Evolutionary conservation across 2,797 vertebrate species (phyloP), one percentile per base, ranked within the genome.

Genomic region (Danio choprae): DNA sequence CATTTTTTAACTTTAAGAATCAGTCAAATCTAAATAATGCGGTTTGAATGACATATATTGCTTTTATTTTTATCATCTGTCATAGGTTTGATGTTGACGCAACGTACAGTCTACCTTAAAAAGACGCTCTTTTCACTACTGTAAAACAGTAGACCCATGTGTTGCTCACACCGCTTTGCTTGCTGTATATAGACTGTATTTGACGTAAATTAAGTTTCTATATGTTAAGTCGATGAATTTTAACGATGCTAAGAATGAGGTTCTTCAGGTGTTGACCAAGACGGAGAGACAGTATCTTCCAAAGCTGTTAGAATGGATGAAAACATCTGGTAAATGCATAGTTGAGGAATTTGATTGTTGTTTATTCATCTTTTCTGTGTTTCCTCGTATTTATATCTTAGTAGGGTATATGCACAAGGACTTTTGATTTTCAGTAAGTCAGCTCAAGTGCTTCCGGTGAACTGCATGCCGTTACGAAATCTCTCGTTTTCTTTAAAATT

Each of bases 241-340:
- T 1, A 40, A 7, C 1, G 87, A 90, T 4, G 90, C 89, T 0
- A 87, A 87, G 12, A 40, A 44, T 6, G 87, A 90, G 77, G 63
- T 94, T 36, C 81, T 88, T 67, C 86, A 86, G 75, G 84, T 93
- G 44, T 81, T 94, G 63, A 79, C 62, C 38, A 81, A 71, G 64
- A 90, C 91, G 36, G 73, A 85, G 4, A 87, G 84, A 38, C 4
- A 64, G 0, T 86, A 92, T 5, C 74, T 92, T 4, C 80, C 86
- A 0, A 87, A 77, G 56, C 70, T 94, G n/a, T 72, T 94, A 48
- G 74, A 87, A 22, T 94, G 93, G 93, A 82, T 94, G 80, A 87
- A 87, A 74, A 84, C 79, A 81, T 88, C 91, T 78, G 94, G 93
- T 94, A 75, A 81, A 55, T 8, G 12, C 29, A 15, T 36, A 6